Evolutionary conservation across 2,797 vertebrate genomes (phyloP).

Genomic region (Galaxias olidus): DNA sequence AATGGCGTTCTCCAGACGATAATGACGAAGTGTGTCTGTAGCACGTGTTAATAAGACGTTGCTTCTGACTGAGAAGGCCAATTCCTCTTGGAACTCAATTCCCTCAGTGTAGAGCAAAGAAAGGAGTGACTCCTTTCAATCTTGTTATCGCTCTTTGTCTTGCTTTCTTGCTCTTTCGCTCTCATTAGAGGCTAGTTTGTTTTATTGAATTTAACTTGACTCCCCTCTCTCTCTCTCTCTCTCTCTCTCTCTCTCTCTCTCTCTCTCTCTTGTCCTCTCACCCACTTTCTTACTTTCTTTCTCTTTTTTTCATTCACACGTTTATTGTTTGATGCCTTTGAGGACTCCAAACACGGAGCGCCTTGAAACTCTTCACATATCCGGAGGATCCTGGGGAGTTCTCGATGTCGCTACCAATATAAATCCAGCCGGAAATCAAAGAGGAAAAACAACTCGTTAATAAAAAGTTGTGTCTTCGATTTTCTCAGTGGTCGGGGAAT

Average conservation of each 20-base stretch:
- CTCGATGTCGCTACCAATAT: conserved; percentile 58
- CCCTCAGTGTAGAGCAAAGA: conserved; percentile 22
- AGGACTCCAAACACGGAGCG: conserved; percentile 42
- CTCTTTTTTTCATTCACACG: conserved; percentile 49
- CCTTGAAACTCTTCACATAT: conserved; percentile 40
- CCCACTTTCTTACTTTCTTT: neutral
- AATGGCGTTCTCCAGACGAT: conserved; percentile 80
- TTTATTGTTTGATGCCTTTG: conserved; percentile 51
- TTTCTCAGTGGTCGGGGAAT: conserved; percentile 44
- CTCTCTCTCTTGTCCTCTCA: neutral
- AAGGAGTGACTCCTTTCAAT: conserved; percentile 56
- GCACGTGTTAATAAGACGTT: conserved; percentile 80
- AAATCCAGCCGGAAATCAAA: conserved; percentile 20
- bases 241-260: conserved; percentile 4
- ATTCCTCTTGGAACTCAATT: conserved; percentile 57
- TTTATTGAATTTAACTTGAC: too few relatives aligned
- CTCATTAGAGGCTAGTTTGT: too few relatives aligned
- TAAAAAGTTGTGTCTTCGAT: conserved; percentile 61
- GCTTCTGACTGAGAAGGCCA: conserved; percentile 72
- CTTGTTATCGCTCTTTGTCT: neutral
- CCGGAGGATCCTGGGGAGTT: conserved; percentile 51
- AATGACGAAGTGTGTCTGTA: conserved; percentile 76
- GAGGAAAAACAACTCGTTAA: conserved; percentile 59
- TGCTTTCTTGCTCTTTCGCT: neutral
- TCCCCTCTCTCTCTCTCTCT: conserved; percentile 6